Evolutionary conservation across 2,113 vertebrate genomes (phyloP).

Genomic region (Sardina pilchardus): DNA sequence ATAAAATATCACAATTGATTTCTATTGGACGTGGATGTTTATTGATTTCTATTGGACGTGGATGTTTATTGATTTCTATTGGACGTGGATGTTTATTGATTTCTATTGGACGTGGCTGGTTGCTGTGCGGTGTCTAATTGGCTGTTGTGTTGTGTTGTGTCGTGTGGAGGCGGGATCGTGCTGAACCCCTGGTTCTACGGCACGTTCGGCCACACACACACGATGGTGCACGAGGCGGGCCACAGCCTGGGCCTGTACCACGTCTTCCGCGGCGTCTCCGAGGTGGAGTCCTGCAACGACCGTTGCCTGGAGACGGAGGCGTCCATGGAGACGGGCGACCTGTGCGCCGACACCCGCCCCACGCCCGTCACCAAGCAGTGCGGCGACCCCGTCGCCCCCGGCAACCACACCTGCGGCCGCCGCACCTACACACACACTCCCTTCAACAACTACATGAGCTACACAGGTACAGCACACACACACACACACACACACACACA

Average conservation of each 20-base stretch:
- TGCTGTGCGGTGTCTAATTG: conserved; percentile 9
- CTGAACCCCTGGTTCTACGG: conserved; percentile 96
- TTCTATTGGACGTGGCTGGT: too few species aligned
- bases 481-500: not conserved
- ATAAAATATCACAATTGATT: too few species aligned
- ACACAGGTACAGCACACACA: conserved; percentile 80
- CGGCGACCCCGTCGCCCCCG: conserved; percentile 85
- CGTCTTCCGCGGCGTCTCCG: conserved; percentile 94
- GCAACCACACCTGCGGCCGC: conserved; percentile 91
- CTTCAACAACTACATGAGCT: conserved; percentile 98
- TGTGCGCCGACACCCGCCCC: conserved; percentile 94
- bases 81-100: too few species aligned
- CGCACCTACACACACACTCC: conserved; percentile 89
- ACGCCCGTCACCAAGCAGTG: conserved; percentile 93
- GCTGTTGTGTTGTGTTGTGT: too few species aligned
- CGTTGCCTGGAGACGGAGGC: conserved; percentile 94
- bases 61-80: too few species aligned
- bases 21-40: too few species aligned
- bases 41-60: too few species aligned
- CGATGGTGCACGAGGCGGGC: conserved; percentile 97
- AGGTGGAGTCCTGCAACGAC: conserved; percentile 95
- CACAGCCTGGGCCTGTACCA: conserved; percentile 98
- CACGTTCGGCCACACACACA: conserved; percentile 92
- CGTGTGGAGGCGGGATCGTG: conserved; percentile 85
- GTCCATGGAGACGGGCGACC: conserved; percentile 93